These are phyloP conservation scores for Fragum whitleyi DNA, from an alignment of 2,888 invertebrate species.

Conservation along the genomic window DNA sequence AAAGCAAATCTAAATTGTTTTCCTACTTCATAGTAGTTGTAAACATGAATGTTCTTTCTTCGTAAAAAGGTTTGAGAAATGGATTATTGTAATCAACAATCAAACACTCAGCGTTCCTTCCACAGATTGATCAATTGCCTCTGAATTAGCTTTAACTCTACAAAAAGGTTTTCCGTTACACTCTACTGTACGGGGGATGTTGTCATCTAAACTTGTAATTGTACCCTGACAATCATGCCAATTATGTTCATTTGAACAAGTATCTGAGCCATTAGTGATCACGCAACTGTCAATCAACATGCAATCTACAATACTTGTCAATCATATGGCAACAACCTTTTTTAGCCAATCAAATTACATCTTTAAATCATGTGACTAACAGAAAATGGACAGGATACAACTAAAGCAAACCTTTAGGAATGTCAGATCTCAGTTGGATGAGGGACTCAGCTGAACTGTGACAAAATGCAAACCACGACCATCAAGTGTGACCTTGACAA, in stretches of 20 bases:
- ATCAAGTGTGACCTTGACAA: too few relatives aligned
- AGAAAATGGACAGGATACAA: not conserved
- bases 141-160: not conserved
- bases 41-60: too few relatives aligned
- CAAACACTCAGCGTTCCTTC: constrained; percentile 8
- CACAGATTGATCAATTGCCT: constrained; percentile 10
- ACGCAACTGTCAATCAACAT: constrained; percentile 55
- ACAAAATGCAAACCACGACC: too few relatives aligned
- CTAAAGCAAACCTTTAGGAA: too few relatives aligned
- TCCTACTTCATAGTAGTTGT: too few relatives aligned
- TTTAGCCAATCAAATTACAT: constrained; percentile 29
- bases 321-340: constrained; percentile 37
- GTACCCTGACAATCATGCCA: constrained; percentile 24
- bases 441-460: too few relatives aligned
- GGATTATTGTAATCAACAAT: constrained; percentile 6
- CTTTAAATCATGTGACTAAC: not conserved
- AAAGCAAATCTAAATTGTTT: too few relatives aligned
- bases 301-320: constrained; percentile 56
- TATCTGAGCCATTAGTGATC: constrained; percentile 40
- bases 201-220: constrained; percentile 23
- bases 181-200: not conserved
- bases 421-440: too few relatives aligned
- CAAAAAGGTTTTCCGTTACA: constrained; percentile 15
- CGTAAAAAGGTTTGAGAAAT: not conserved
- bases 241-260: constrained; percentile 29